Percentiles rank a stretch among this genome's conserved stretches.
These are phyloP conservation scores for Drusus annulatus DNA, from an alignment of 1,140 invertebrate species.

Conservation along the genomic window DNA sequence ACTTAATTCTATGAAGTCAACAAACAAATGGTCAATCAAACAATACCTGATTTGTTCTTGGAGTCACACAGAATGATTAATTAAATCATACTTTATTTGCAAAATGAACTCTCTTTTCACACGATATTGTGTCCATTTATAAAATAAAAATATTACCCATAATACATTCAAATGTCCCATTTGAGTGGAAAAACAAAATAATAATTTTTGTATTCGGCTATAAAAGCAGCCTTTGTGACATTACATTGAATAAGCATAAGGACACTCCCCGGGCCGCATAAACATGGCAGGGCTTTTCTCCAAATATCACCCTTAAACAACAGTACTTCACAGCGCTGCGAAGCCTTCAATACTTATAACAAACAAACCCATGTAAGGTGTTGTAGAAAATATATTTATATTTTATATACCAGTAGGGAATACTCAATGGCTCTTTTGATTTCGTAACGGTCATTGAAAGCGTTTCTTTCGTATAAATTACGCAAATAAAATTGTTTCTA, in stretches of 20 bases:
- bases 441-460: background rate
- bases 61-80: too few relatives aligned
- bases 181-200: constrained; percentile 32
- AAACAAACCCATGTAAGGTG: background rate
- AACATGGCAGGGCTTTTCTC: constrained; percentile 20
- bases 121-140: too few relatives aligned
- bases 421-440: background rate
- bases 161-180: constrained; percentile 25
- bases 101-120: too few relatives aligned
- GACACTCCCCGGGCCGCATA: constrained; percentile 26
- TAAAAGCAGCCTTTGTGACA: constrained; percentile 43
- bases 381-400: background rate
- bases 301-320: background rate
- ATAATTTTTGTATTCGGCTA: constrained; percentile 30
- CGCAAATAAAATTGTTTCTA: too few relatives aligned
- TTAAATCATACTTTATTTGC: too few relatives aligned
- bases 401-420: background rate
- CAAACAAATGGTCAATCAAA: too few relatives aligned
- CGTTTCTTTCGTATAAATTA: background rate
- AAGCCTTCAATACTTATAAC: background rate
- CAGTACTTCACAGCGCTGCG: background rate
- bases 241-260: constrained; percentile 51
- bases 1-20: too few relatives aligned
- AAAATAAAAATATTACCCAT: background rate
- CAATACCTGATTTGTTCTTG: too few relatives aligned